phyloP scores from a whole-genome alignment of 2,888 invertebrate genomes.

The Ochropacha duplaris region DNA sequence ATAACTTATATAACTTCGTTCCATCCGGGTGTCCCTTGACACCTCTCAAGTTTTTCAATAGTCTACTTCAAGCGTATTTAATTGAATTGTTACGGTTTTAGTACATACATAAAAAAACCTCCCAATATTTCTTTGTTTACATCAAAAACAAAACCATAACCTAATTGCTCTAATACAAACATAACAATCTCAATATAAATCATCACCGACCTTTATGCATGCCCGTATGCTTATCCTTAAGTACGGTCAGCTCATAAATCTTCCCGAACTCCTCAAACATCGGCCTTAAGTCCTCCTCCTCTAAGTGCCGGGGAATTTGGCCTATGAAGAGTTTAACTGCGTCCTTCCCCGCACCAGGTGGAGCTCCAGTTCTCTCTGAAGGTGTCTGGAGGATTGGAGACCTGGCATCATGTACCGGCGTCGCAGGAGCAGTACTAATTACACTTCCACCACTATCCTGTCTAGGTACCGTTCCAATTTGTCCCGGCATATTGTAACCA shows the following conservation, averaged over 20 bases:
- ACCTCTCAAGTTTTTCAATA: too few species aligned
- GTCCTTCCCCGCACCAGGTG: slow-evolving; percentile 76
- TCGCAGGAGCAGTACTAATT: slow-evolving; percentile 68
- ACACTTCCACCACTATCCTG: slow-evolving; percentile 50
- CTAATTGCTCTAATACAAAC: not conserved
- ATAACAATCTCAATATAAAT: slow-evolving; percentile 28
- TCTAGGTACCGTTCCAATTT: slow-evolving; percentile 29
- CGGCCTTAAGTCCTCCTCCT: slow-evolving; percentile 93
- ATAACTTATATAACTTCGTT: too few species aligned
- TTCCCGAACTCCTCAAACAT: slow-evolving; percentile 97
- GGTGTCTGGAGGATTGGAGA: slow-evolving; percentile 62
- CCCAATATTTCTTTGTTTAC: too few species aligned
- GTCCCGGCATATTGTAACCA: slow-evolving; percentile 60
- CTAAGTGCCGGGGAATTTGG: slow-evolving; percentile 94
- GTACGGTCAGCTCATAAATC: slow-evolving; percentile 96
- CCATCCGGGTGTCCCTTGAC: too few species aligned
- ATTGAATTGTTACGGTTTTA: too few species aligned
- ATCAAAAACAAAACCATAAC: not conserved
- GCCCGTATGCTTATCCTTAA: slow-evolving; percentile 97
- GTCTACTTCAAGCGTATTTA: too few species aligned
- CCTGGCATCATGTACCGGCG: slow-evolving; percentile 67
- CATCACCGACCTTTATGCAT: slow-evolving; percentile 93
- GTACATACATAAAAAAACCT: too few species aligned
- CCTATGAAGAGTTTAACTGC: slow-evolving; percentile 95
- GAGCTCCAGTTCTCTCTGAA: slow-evolving; percentile 72